Evolutionary conservation across 1,140 invertebrate species (phyloP).

Genomic region (Bombus impatiens): DNA sequence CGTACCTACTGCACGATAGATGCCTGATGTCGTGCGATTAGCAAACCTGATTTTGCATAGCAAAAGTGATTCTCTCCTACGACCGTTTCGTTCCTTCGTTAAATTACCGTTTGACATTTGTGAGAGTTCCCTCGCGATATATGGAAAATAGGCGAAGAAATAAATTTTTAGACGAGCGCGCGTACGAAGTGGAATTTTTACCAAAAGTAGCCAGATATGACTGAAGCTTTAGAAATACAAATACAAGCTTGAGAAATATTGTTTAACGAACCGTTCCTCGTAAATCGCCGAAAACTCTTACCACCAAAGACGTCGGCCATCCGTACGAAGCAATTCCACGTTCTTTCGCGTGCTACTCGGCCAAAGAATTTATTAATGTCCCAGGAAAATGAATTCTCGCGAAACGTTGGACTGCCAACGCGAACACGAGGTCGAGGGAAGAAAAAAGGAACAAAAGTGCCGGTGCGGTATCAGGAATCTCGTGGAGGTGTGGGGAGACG

Average conservation of each 20-base stretch:
- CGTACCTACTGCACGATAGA: constrained; percentile 8
- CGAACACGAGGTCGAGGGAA: not conserved
- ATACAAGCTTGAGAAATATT: too few species aligned
- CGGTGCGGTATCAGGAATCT: constrained; percentile 16
- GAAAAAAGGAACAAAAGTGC: not conserved
- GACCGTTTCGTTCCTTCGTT: too few species aligned
- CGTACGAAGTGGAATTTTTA: too few species aligned
- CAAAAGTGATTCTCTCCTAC: not conserved
- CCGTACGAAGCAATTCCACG: not conserved
- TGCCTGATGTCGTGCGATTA: constrained; percentile 8
- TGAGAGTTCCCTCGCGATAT: too few species aligned
- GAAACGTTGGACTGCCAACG: not conserved
- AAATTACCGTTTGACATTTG: too few species aligned
- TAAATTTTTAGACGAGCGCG: too few species aligned
- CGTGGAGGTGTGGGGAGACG: not conserved
- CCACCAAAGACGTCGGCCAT: not conserved
- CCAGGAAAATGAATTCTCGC: not conserved
- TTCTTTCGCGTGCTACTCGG: not conserved
- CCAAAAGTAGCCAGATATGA: too few species aligned
- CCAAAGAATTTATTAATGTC: constrained; percentile 4
- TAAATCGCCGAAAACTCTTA: not conserved
- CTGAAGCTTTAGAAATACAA: too few species aligned
- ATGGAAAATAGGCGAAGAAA: too few species aligned
- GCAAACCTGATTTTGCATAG: constrained; percentile 19
- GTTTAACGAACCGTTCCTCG: not conserved